Conservation (phyloP, 2,888 invertebrate species). For the Pecten maximus region DNA sequence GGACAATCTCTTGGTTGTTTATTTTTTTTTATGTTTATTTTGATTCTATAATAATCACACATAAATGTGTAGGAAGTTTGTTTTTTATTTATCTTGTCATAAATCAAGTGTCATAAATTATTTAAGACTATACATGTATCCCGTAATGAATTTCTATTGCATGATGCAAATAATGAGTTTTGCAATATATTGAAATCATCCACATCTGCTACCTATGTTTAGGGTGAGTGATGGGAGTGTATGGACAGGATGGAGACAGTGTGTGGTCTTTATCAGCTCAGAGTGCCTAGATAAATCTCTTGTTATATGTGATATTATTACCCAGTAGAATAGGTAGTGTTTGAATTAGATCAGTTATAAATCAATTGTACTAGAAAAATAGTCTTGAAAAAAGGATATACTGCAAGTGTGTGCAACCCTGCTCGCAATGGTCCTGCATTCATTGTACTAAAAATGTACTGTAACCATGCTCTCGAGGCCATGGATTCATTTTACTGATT, state of each 20-base stretch:
- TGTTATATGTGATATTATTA: slow-evolving; percentile 4
- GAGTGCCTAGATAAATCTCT: slow-evolving; percentile 5
- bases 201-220: background rate
- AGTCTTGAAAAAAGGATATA: background rate
- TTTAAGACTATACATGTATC: too few species aligned
- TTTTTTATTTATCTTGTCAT: background rate
- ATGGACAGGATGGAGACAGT: background rate
- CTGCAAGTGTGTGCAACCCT: too few species aligned
- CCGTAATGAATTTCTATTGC: background rate
- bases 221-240: background rate
- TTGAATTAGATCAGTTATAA: background rate
- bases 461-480: too few species aligned
- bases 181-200: slow-evolving; percentile 3
- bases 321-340: background rate
- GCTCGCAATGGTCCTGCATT: too few species aligned
- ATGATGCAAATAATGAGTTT: background rate
- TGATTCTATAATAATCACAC: background rate
- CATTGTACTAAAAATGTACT: too few species aligned
- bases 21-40: background rate
- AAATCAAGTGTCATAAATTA: background rate
- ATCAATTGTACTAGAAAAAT: background rate
- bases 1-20: background rate
- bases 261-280: background rate
- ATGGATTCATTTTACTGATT: too few species aligned
- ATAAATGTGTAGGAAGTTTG: background rate